Base-by-base conservation (phyloP, 2,797 vertebrate genomes). In the Austrolebias charrua region DNA sequence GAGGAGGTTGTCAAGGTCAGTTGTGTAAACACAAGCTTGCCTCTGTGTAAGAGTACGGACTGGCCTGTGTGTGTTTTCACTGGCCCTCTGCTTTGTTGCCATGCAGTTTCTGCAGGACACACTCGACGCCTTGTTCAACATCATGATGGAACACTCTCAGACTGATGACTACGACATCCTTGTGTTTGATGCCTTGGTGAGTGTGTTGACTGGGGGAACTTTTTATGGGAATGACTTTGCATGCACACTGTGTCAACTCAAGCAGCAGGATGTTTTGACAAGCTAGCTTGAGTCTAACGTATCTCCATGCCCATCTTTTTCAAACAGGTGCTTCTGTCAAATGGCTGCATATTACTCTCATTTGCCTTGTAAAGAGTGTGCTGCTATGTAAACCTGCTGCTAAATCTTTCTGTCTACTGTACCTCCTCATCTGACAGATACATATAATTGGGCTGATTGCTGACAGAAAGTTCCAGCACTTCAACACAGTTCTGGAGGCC, bases 111-210 rank as follows among this genome's bases (percentile, higher is more conserved):
- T 99, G 47, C 97, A 98, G 82, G 97, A 98, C 71, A 98, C 95
- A 0, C 87, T 99, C 80, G 97, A 99, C n/a, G 97, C 97, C 51
- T 89, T 99, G 70, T 99, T 99, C 91, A 99, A 97, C 87, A 99
- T 99, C 85, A 98, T 99, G 97, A 98, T 99, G 97, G 97, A 99
- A 28, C 94, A 99, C 79, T 98, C 97, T 67, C 92, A 96, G 65
- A 96, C 93, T 11, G 86, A 95, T 7, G 94, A 95, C 60, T 99
- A 99, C 11, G 96, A 99, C 86, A 98, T 98, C 83, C 95, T 99
- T 2, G 97, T 99, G 75, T 99, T 99, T 55, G 96, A 99, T 67
- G 97, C 97, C 18, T 83, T 99, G 96, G 97, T 99, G 90, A 94
- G 86, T 71, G 45, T 68, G 44, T 79, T 42, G 60, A n/a, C 48